phyloP scores from a whole-genome alignment of 2,888 invertebrate species.

The Drosophila mimica region DNA sequence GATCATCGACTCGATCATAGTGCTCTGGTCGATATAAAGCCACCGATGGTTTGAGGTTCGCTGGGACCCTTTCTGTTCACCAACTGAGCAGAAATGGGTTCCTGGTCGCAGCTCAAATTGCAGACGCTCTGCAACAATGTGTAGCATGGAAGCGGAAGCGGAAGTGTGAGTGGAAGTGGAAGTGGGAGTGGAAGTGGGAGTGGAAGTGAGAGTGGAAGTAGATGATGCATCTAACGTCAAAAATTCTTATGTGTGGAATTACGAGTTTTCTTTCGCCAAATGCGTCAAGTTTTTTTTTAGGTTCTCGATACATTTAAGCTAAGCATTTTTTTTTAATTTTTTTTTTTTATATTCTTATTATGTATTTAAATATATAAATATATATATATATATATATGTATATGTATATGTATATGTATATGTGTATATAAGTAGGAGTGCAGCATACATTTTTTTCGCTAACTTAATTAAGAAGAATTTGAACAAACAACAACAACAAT shows the following conservation, averaged over 20 bases:
- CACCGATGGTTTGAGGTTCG: conserved; percentile 87
- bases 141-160: background rate
- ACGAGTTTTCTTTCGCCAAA: conserved; percentile 3
- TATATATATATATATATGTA: background rate
- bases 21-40: conserved; percentile 89
- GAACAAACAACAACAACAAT: conserved; percentile 23
- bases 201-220: background rate
- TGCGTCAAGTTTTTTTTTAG: conserved; percentile 7
- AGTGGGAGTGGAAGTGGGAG: background rate
- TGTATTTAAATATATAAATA: conserved; percentile 3
- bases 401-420: conserved; percentile 6
- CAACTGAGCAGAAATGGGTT: conserved; percentile 76
- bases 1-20: conserved; percentile 86
- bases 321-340: background rate
- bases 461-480: conserved; percentile 13
- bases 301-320: conserved; percentile 8
- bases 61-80: conserved; percentile 88
- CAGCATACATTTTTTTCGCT: conserved; percentile 23
- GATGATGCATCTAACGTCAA: conserved; percentile 2
- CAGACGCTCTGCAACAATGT: conserved; percentile 12
- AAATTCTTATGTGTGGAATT: background rate
- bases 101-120: conserved; percentile 31
- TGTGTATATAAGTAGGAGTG: conserved; percentile 37
- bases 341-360: conserved; percentile 5
- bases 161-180: background rate